phyloP scores from a whole-genome alignment of 2,797 vertebrate genomes.

The Numenius phaeopus region DNA sequence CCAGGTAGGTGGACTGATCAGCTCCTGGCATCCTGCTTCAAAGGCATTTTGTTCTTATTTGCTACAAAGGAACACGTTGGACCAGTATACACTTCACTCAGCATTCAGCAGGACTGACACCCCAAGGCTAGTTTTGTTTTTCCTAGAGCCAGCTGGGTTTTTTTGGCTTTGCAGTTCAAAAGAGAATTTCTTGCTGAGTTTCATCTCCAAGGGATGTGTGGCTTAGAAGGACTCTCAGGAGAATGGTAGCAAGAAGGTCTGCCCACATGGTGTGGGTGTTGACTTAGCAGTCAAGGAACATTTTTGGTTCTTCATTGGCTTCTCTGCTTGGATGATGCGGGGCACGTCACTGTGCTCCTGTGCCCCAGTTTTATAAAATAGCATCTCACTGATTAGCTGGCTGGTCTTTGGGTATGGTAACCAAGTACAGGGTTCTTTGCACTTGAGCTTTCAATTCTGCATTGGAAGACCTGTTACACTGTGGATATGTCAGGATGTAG shows the following conservation, averaged over 20 bases:
- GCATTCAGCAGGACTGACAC: background rate
- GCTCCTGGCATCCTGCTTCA: conserved; percentile 19
- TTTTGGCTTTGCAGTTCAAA: background rate
- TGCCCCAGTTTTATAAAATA: background rate
- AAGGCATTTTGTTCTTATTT: conserved; percentile 12
- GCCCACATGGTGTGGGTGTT: background rate
- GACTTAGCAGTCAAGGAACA: background rate
- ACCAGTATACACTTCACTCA: background rate
- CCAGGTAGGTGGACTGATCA: background rate
- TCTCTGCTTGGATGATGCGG: background rate
- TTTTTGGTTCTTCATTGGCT: background rate
- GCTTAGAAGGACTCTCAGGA: background rate
- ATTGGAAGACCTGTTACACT: background rate
- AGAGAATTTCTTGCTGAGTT: background rate
- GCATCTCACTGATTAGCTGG: background rate
- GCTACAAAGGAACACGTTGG: background rate
- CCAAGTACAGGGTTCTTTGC: background rate
- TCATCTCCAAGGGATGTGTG: background rate
- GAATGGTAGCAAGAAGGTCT: background rate
- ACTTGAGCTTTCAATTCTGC: background rate
- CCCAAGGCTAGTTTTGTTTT: conserved; percentile 3
- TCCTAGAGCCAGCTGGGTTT: background rate
- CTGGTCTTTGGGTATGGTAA: background rate
- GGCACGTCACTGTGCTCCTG: background rate
- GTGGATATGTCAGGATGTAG: background rate